Percentiles rank a stretch among this genome's conserved stretches.
These are phyloP conservation scores for Pocillopora damicornis DNA, from an alignment of 64 coral and sea anemone genomes.

Conservation along the genomic window DNA sequence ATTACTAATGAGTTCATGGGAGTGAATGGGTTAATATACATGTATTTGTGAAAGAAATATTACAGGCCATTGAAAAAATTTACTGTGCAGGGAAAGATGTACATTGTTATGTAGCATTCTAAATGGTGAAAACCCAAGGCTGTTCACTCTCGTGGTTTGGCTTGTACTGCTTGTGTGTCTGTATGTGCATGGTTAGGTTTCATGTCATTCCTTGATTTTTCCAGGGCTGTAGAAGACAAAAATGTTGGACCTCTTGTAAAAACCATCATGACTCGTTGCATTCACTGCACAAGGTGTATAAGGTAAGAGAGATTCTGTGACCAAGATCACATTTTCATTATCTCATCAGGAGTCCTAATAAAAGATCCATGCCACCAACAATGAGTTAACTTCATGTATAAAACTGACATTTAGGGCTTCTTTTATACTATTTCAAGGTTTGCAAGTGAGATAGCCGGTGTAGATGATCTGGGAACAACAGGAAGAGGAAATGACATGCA, in stretches of 20 bases:
- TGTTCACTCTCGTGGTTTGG: too few species aligned
- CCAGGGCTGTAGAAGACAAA: conserved; percentile 98
- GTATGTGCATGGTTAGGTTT: neutral
- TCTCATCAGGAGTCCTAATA: neutral
- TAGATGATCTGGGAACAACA: conserved; percentile 96
- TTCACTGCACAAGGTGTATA: conserved; percentile 98
- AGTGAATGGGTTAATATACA: too few species aligned
- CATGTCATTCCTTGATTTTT: neutral
- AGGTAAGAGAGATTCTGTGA: conserved; percentile 42
- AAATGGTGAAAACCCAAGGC: too few species aligned
- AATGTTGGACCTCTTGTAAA: conserved; percentile 96
- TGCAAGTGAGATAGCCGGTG: conserved; percentile 98
- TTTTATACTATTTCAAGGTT: conserved; percentile 18
- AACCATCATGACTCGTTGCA: conserved; percentile 98
- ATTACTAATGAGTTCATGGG: too few species aligned
- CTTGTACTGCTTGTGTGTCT: neutral
- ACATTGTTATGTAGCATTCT: too few species aligned
- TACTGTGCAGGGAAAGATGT: too few species aligned
- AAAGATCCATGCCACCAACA: neutral
- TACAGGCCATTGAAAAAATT: too few species aligned
- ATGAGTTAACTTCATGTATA: neutral
- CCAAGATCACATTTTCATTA: too few species aligned
- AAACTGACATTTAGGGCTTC: neutral
- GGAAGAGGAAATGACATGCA: conserved; percentile 98
- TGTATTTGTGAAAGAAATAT: too few species aligned